Base-by-base conservation (phyloP, 1,140 invertebrate species). In the Pseudomyrmex cubaensis region DNA sequence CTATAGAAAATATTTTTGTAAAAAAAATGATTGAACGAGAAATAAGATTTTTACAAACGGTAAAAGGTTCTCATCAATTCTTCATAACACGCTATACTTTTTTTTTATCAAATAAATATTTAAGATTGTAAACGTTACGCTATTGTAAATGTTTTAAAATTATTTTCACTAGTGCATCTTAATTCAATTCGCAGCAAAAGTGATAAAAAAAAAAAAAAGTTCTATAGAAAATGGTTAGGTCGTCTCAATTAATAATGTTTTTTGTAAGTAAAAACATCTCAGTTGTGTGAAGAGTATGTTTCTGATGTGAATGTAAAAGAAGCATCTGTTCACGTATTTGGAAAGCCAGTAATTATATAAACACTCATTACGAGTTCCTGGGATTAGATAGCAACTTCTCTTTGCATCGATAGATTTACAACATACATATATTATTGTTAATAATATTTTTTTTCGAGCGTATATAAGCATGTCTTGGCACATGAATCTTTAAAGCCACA, bases 381-480 rank as follows among this genome's bases (percentile, higher is more conserved):
- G 73, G 86, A 35, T 35, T 35, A 25, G 25, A 88, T 59, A 57
- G 62, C 25, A 59, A 22, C 59, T 46, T 4, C 50, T 35, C 5
- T 35, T 35, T 52, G 61, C 50, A 20, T 85, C 17, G 56, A 13
- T 52, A 86, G 44, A 87, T 48, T 54, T 74, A 25, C 10, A 78
- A 77, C 22, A 83, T 44, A 57, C 61, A 76, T 52, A 76, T 2
- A 44, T 76, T 44, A n/a, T 59, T 35, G 35, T 35, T 35, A 35
- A 35, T 35, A 5, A 61, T 80, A 57, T 25, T 15, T 82, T 48
- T 22, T 77, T 75, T 64, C 13, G 48, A 66, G 22, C 78, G 44
- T 72, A 84, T 7, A 35, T 35, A 84, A 89, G 56, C 56, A 89
- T 22, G 52, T 52, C 72, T 89, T 89, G 88, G 87, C 85, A 89